Evolutionary conservation across 2,888 invertebrate species (phyloP).

Genomic region (Stegana nigrithorax): DNA sequence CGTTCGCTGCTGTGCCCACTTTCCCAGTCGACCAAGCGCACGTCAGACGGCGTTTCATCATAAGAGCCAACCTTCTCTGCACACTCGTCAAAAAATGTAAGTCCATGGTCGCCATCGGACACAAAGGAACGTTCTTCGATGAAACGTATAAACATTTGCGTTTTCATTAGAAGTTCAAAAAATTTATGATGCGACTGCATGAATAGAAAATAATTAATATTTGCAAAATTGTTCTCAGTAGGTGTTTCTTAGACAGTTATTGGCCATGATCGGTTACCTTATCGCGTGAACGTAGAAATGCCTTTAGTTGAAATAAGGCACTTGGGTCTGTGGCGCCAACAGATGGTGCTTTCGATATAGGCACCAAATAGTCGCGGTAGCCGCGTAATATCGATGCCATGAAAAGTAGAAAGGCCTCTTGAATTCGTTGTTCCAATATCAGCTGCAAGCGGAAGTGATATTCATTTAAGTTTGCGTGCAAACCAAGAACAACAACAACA

Average conservation of each 20-base stretch:
- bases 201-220: not conserved
- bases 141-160: slow-evolving; percentile 98
- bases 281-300: slow-evolving; percentile 89
- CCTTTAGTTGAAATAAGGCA: slow-evolving; percentile 92
- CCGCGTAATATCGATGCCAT: slow-evolving; percentile 94
- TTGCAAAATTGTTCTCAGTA: not conserved
- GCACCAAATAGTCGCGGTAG: slow-evolving; percentile 87
- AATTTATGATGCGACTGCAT: slow-evolving; percentile 84
- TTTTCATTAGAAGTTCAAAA: slow-evolving; percentile 88
- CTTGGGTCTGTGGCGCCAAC: slow-evolving; percentile 95
- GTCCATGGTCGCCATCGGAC: slow-evolving; percentile 95
- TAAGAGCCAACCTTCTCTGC: slow-evolving; percentile 79
- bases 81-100: slow-evolving; percentile 98
- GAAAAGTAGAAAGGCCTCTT: slow-evolving; percentile 96
- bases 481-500: too few relatives aligned
- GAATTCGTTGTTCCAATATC: slow-evolving; percentile 91
- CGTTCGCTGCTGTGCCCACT: slow-evolving; percentile 84
- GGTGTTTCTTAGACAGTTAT: too few relatives aligned
- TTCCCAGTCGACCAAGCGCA: slow-evolving; percentile 84
- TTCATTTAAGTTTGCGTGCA: not conserved
- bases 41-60: slow-evolving; percentile 71
- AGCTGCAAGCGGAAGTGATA: slow-evolving; percentile 70
- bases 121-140: slow-evolving; percentile 99
- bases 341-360: slow-evolving; percentile 93
- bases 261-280: slow-evolving; percentile 71